Percentiles rank a stretch among this genome's conserved stretches.
These are phyloP conservation scores for Scaptomyza graminum DNA, from an alignment of 1,140 invertebrate species.

Conservation along the genomic window DNA sequence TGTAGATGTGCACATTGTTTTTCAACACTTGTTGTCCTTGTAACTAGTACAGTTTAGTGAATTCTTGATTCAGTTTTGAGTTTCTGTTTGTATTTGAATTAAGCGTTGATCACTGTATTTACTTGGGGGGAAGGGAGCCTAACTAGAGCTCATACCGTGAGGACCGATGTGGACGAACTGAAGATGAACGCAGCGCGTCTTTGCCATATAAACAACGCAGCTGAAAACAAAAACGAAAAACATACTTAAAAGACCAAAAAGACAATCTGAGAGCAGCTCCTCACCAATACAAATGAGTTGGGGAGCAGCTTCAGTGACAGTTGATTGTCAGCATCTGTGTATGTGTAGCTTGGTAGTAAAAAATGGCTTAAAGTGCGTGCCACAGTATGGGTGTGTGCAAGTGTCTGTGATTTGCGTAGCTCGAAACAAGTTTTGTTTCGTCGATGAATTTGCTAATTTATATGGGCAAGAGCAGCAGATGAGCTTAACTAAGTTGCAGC, in stretches of 20 bases:
- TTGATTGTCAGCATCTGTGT: slow-evolving; percentile 37
- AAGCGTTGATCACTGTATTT: slow-evolving; percentile 48
- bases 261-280: slow-evolving; percentile 60
- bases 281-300: slow-evolving; percentile 33
- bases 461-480: slow-evolving; percentile 71
- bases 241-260: slow-evolving; percentile 44
- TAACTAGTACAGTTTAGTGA: slow-evolving; percentile 19
- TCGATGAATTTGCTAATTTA: slow-evolving; percentile 69
- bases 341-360: slow-evolving; percentile 11
- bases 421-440: slow-evolving; percentile 49
- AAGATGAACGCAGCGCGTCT: slow-evolving; percentile 79
- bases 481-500: slow-evolving; percentile 54
- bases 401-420: slow-evolving; percentile 49
- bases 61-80: slow-evolving; percentile 25
- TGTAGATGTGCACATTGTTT: slow-evolving; percentile 21
- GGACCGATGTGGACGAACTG: slow-evolving; percentile 84
- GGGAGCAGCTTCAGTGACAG: slow-evolving; percentile 57
- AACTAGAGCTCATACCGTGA: slow-evolving; percentile 83
- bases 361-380: slow-evolving; percentile 55
- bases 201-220: slow-evolving; percentile 81
- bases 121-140: slow-evolving; percentile 67
- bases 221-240: slow-evolving; percentile 40
- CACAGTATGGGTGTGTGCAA: slow-evolving; percentile 35
- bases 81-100: slow-evolving; percentile 30
- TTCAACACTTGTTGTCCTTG: slow-evolving; percentile 37